A percentile compares a stretch with the other conserved stretches of the same genome.
phyloP scores from a whole-genome alignment of 2,797 vertebrate species.

The Rallus crepitans region DNA sequence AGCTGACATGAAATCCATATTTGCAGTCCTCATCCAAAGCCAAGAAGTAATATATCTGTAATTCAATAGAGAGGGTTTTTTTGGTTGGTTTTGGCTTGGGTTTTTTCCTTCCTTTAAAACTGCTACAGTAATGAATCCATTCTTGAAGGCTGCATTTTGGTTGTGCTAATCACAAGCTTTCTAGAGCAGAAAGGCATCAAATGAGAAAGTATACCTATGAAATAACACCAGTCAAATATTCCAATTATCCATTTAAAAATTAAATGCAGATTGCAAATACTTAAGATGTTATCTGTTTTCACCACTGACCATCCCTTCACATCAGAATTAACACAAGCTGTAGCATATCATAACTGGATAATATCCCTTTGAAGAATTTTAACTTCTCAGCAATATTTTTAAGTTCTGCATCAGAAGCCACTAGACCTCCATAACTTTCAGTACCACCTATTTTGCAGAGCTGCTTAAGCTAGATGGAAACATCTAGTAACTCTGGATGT shows the following conservation, averaged over 20 bases:
- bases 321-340: neutral
- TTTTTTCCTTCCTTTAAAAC: neutral
- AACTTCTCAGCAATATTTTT: neutral
- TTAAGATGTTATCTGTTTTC: neutral
- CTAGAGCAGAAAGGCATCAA: neutral
- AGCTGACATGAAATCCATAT: constrained; percentile 9
- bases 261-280: neutral
- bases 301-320: neutral
- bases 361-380: neutral
- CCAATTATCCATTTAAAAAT: neutral
- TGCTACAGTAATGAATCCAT: neutral
- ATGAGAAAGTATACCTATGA: neutral
- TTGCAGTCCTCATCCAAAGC: neutral
- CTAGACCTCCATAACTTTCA: neutral
- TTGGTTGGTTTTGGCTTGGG: neutral
- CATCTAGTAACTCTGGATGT: neutral
- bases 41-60: neutral
- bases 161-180: neutral
- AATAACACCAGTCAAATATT: neutral
- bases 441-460: neutral
- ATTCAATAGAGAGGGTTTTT: neutral
- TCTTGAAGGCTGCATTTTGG: neutral
- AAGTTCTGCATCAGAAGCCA: neutral
- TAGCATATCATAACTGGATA: neutral
- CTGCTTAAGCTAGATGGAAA: neutral